phyloP scores from a whole-genome alignment of 2,113 vertebrate species.

The Pagrus major region DNA sequence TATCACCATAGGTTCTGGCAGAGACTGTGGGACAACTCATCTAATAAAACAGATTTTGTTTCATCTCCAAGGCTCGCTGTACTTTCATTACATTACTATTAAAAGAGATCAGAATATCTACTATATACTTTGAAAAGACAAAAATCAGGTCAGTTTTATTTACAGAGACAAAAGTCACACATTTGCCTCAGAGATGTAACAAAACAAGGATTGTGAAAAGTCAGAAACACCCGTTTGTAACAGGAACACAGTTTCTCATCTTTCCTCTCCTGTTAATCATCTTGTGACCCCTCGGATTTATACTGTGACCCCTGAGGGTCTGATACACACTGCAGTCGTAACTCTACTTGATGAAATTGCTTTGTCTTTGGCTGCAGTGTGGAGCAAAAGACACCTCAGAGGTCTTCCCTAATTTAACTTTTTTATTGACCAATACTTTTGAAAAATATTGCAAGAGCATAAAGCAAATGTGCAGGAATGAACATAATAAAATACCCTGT shows the following conservation, averaged over 20 bases:
- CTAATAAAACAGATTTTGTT: not conserved
- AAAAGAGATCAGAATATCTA: not conserved
- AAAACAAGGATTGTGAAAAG: not conserved
- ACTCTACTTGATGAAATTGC: not conserved
- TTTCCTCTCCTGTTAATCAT: not conserved
- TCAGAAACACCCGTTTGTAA: not conserved
- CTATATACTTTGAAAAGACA: not conserved
- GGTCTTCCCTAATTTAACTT: not conserved
- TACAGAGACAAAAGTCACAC: not conserved
- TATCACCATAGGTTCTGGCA: not conserved
- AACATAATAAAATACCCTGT: slow-evolving; percentile 11
- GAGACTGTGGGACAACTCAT: not conserved
- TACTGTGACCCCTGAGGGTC: not conserved
- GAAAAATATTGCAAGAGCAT: not conserved
- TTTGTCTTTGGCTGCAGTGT: not conserved
- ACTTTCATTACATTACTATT: not conserved
- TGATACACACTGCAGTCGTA: not conserved
- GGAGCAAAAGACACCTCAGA: not conserved
- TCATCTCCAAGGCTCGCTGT: not conserved
- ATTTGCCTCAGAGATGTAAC: not conserved
- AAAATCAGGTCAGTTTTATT: not conserved
- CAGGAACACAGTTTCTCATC: not conserved
- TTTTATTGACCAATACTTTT: not conserved
- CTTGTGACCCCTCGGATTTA: not conserved
- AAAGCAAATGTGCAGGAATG: not conserved